Evolutionary conservation across 2,888 invertebrate species (phyloP), one percentile per base, ranked within the genome.

Genomic region (Criorhina ranunculi): DNA sequence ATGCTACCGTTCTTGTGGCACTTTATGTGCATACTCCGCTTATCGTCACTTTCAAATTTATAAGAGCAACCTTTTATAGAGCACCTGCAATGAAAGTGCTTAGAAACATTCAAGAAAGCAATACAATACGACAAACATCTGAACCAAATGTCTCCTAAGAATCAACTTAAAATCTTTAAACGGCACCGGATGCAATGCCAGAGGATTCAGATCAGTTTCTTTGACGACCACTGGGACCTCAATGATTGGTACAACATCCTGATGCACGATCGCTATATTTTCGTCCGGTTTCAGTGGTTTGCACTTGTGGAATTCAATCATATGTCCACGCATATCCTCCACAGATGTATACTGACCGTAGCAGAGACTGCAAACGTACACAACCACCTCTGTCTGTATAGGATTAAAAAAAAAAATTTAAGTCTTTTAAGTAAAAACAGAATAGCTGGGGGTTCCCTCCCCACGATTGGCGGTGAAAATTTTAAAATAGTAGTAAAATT

Each of bases 21-120:
- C 60, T 91, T 90, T 0, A 91, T 90, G 87, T 95, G 95, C 42
- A 92, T 89, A 19, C 92, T 89, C 87, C 93, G 90, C 64, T 91
- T 90, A 0, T 91, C 90, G 0, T 89, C 88, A 5, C 89, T 90
- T 79, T 93, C 91, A 87, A 95, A 94, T 88, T 93, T 93, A 72
- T 93, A 93, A 4, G 91, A 89, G 87, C 95, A 95, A 29, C 93
- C 92, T 72, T 91, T 91, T 29, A 93, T 89, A 2, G 92, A 90
- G 88, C 95, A 95, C 81, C 94, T 94, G 86, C 1, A 76, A 83
- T 78, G 8, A 33, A 72, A 62, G 57, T 44, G 73, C 44, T 42
- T 42, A 1, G 7, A 62, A 9, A 17, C 17, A 6, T 1, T 8
- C 5, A 0, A 9, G 12, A 29, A 17, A 6, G 17, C 1, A 15